phyloP scores from a whole-genome alignment of 2,113 vertebrate species.

The Herpailurus yagouaroundi region DNA sequence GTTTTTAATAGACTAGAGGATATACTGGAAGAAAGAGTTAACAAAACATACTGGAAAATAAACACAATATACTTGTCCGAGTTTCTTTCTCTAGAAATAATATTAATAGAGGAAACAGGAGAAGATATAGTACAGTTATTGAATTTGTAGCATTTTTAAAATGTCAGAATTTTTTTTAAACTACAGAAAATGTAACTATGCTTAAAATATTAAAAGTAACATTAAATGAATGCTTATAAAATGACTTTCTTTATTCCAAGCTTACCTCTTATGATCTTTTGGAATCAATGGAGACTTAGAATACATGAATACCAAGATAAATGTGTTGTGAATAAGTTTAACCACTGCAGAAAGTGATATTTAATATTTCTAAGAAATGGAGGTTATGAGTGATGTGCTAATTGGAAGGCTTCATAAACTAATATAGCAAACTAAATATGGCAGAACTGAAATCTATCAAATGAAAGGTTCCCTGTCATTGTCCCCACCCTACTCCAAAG shows the following conservation, averaged over 20 bases:
- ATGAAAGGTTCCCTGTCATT: neutral
- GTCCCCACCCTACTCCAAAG: neutral
- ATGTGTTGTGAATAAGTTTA: neutral
- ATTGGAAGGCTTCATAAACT: constrained; percentile 47
- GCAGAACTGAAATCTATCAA: neutral
- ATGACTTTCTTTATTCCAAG: neutral
- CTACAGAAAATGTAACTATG: neutral
- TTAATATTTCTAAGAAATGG: neutral
- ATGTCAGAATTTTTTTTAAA: neutral
- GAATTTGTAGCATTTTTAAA: neutral
- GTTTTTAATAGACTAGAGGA: neutral
- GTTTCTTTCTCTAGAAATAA: neutral
- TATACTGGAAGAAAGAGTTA: neutral
- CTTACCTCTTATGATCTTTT: neutral
- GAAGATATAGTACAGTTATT: neutral
- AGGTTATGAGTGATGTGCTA: constrained; percentile 43
- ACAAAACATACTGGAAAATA: neutral
- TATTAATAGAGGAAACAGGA: neutral
- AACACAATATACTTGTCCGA: neutral
- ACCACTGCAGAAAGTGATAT: neutral
- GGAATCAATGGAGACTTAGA: neutral
- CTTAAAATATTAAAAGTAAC: neutral
- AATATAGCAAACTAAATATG: neutral
- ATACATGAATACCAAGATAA: constrained; percentile 25
- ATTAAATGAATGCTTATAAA: neutral